Percentiles rank a stretch among this genome's conserved stretches.
phyloP scores from a whole-genome alignment of 1,140 invertebrate species.

The Aphidius ervi region DNA sequence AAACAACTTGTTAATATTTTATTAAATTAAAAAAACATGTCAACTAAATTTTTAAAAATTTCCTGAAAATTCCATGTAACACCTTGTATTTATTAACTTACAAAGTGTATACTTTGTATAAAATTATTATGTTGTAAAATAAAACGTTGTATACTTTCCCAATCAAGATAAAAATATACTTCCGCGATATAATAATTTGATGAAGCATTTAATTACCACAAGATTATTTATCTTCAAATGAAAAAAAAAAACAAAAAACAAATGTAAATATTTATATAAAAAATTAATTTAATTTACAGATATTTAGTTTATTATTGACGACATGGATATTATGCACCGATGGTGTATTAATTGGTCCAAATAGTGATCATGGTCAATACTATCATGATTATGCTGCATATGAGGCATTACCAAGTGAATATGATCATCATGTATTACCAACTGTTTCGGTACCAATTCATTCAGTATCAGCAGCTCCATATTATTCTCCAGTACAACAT shows the following conservation, averaged over 20 bases:
- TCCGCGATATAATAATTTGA: neutral
- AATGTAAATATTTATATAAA: slow-evolving; percentile 3
- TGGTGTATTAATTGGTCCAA: slow-evolving; percentile 45
- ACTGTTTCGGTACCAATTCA: slow-evolving; percentile 49
- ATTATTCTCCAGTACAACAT: slow-evolving; percentile 37
- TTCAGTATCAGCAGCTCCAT: slow-evolving; percentile 45
- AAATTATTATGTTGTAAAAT: no score
- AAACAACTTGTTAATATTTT: no score
- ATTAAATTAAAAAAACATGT: no score
- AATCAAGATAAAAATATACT: no score
- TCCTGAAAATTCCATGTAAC: no score
- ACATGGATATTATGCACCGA: slow-evolving; percentile 35
- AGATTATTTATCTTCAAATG: neutral
- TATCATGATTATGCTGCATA: slow-evolving; percentile 34
- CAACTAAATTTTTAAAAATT: no score
- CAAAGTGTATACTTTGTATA: no score
- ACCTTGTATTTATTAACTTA: no score
- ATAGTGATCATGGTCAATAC: slow-evolving; percentile 39
- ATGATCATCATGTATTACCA: slow-evolving; percentile 45
- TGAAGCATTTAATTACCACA: no score
- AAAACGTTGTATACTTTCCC: no score
- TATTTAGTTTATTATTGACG: slow-evolving; percentile 35
- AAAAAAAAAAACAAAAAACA: no score
- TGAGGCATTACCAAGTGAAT: slow-evolving; percentile 35
- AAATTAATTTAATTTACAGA: slow-evolving; percentile 29